Percentiles rank a stretch among this genome's conserved stretches.
phyloP scores from a whole-genome alignment of 2,113 vertebrate genomes.

The Brachyhypopomus gauderio region DNA sequence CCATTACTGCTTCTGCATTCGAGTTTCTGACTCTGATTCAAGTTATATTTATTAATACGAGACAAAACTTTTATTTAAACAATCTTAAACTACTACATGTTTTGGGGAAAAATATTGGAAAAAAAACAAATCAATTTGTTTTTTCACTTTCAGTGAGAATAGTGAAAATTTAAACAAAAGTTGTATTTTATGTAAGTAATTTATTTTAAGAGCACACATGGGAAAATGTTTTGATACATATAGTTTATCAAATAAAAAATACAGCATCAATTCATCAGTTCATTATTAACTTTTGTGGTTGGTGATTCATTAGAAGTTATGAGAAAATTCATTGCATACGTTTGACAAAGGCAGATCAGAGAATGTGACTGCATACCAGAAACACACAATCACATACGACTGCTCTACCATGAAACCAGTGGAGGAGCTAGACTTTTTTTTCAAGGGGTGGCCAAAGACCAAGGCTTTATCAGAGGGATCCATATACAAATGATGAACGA shows the following conservation, averaged over 20 bases:
- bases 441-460: too few species aligned
- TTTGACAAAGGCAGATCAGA: background rate
- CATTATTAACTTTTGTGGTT: background rate
- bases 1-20: too few species aligned
- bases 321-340: background rate
- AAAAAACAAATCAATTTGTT: too few species aligned
- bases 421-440: too few species aligned
- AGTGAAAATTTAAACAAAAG: background rate
- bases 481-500: too few species aligned
- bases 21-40: too few species aligned
- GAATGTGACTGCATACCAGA: background rate
- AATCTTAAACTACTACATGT: too few species aligned
- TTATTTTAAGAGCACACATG: slow-evolving; percentile 4
- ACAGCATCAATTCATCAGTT: background rate
- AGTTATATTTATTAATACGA: too few species aligned
- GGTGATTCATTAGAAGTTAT: background rate
- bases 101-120: too few species aligned
- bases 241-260: background rate
- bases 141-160: background rate
- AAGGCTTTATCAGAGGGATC: too few species aligned
- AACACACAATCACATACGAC: background rate
- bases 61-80: too few species aligned
- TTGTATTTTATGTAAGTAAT: background rate
- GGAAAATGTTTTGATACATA: background rate
- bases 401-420: background rate